Conservation (phyloP, 2,113 vertebrate species). For the Ciconia stormi region DNA sequence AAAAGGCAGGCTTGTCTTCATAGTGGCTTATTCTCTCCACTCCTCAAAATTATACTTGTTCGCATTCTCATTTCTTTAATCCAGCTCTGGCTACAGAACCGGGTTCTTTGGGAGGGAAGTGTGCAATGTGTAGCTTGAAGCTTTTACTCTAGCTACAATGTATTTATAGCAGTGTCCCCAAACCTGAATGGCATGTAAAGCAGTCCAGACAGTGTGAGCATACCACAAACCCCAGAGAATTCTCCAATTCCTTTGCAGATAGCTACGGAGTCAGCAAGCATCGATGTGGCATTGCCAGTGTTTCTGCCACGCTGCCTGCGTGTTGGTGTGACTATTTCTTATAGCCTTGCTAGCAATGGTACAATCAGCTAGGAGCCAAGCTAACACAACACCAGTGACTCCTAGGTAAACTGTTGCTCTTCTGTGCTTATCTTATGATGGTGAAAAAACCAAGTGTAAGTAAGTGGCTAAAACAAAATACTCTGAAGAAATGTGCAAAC, state of each 20-base stretch:
- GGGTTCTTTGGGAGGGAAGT: rapidly evolving
- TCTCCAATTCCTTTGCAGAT: not conserved
- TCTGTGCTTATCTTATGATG: rapidly evolving
- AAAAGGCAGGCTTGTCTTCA: not conserved
- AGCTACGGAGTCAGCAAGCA: not conserved
- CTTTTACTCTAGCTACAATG: not conserved
- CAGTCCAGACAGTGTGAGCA: not conserved
- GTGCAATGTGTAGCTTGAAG: rapidly evolving
- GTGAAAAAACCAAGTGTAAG: not conserved
- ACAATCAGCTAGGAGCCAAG: rapidly evolving
- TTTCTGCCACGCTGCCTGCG: rapidly evolving
- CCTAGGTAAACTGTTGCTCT: not conserved
- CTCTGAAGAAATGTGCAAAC: rapidly evolving
- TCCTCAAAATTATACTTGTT: not conserved
- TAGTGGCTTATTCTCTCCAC: not conserved
- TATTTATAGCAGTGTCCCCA: not conserved
- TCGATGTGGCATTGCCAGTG: rapidly evolving
- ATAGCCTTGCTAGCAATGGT: not conserved
- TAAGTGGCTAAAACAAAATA: not conserved
- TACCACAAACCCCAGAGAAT: rapidly evolving
- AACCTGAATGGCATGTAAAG: rapidly evolving
- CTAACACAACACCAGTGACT: rapidly evolving
- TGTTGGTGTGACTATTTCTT: rapidly evolving
- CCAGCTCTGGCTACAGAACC: not conserved
- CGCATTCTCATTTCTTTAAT: not conserved